These are phyloP conservation scores for Druceiella hillmani DNA, from an alignment of 2,888 invertebrate species.

Conservation along the genomic window DNA sequence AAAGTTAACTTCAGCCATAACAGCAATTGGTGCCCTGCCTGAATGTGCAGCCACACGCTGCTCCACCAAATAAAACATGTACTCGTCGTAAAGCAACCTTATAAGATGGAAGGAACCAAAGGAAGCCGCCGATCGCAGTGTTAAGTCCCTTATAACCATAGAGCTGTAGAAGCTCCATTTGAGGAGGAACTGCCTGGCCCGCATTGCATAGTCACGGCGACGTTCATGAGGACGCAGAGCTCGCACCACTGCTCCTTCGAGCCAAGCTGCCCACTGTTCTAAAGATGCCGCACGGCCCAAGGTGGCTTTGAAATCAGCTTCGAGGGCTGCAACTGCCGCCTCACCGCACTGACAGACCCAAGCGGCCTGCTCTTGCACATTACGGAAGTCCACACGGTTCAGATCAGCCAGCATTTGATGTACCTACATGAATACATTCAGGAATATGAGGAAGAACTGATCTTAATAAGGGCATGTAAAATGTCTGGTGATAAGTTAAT, in stretches of 20 bases:
- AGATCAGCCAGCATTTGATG: slow-evolving; percentile 94
- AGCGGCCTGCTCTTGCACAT: slow-evolving; percentile 87
- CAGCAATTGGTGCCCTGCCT: slow-evolving; percentile 90
- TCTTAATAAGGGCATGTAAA: too few species aligned
- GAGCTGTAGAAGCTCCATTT: slow-evolving; percentile 99
- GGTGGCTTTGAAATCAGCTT: slow-evolving; percentile 90
- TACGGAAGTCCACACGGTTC: slow-evolving; percentile 96
- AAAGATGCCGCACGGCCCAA: slow-evolving; percentile 88
- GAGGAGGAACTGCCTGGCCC: slow-evolving; percentile 87
- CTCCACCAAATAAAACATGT: slow-evolving; percentile 98
- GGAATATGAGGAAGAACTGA: too few species aligned
- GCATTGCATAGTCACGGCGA: slow-evolving; percentile 74
- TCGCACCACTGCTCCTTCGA: slow-evolving; percentile 87
- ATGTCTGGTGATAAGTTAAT: too few species aligned
- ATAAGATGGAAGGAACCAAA: slow-evolving; percentile 99
- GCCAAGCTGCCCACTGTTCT: slow-evolving; percentile 98
- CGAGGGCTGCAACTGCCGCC: slow-evolving; percentile 72
- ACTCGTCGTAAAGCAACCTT: slow-evolving; percentile 96
- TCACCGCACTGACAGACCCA: slow-evolving; percentile 98
- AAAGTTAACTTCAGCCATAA: too few species aligned
- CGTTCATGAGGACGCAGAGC: slow-evolving; percentile 87
- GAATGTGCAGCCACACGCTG: slow-evolving; percentile 91
- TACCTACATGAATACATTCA: too few species aligned
- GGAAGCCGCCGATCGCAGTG: slow-evolving; percentile 92
- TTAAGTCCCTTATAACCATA: slow-evolving; percentile 96